Conservation (phyloP, 1,140 invertebrate genomes). For the Drosophila pseudoobscura region DNA sequence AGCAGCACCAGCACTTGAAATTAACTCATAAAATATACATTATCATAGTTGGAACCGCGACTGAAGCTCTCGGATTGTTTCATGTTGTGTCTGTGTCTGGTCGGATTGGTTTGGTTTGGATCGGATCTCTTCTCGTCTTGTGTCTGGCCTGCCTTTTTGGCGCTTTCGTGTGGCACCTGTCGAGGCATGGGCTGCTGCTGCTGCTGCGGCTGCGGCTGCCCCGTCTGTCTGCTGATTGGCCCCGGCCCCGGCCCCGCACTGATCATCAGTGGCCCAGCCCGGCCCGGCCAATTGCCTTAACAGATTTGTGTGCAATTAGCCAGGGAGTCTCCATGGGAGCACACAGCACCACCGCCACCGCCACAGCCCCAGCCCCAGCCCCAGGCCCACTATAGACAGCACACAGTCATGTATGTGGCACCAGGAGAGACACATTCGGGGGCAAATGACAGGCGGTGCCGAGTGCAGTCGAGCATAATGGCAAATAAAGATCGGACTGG, state of each 20-base stretch:
- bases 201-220: too few species aligned
- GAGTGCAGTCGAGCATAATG: slow-evolving; percentile 65
- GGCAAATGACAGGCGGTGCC: slow-evolving; percentile 37
- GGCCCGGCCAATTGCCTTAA: slow-evolving; percentile 66
- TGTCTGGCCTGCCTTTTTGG: slow-evolving; percentile 72
- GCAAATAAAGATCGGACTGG: slow-evolving; percentile 65
- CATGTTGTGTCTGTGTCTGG: slow-evolving; percentile 28
- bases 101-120: slow-evolving; percentile 40
- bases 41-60: slow-evolving; percentile 69
- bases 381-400: background rate
- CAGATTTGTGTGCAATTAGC: slow-evolving; percentile 80
- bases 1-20: slow-evolving; percentile 47
- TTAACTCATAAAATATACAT: slow-evolving; percentile 82
- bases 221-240: slow-evolving; percentile 51
- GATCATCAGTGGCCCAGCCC: slow-evolving; percentile 47
- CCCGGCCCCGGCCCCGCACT: slow-evolving; percentile 17
- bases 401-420: slow-evolving; percentile 5
- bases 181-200: slow-evolving; percentile 29
- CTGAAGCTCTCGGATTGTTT: slow-evolving; percentile 27
- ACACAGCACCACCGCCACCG: background rate
- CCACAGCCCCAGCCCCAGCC: too few species aligned
- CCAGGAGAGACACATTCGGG: background rate
- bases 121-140: slow-evolving; percentile 4
- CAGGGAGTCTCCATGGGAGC: slow-evolving; percentile 55
- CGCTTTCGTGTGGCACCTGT: slow-evolving; percentile 75